Percentiles rank a stretch among this genome's conserved stretches.
phyloP scores from a whole-genome alignment of 1,140 invertebrate species.

The Diorhabda sublineata region DNA sequence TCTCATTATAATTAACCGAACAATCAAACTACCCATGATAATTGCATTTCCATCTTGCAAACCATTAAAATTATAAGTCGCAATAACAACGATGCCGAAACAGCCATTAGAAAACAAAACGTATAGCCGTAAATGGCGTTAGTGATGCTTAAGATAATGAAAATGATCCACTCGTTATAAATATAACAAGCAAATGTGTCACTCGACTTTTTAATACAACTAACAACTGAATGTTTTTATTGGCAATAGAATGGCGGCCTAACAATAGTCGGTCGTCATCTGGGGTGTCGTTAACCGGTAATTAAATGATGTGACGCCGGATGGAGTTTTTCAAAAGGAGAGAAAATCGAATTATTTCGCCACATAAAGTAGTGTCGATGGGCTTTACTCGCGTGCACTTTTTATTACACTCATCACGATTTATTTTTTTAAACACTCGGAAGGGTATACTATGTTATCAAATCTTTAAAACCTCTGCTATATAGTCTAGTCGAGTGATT shows the following conservation, averaged over 20 bases:
- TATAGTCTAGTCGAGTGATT: too few species aligned
- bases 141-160: constrained; percentile 6
- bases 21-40: too few species aligned
- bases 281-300: constrained; percentile 40
- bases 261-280: constrained; percentile 31
- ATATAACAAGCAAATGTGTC: constrained; percentile 11
- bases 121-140: neutral
- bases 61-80: neutral
- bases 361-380: constrained; percentile 13
- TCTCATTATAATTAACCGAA: too few species aligned
- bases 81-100: neutral
- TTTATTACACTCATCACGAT: neutral
- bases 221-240: constrained; percentile 38
- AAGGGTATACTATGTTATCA: too few species aligned
- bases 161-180: neutral
- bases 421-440: too few species aligned
- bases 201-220: constrained; percentile 28
- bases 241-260: constrained; percentile 34
- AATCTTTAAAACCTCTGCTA: too few species aligned
- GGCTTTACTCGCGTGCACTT: neutral
- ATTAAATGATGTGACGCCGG: constrained; percentile 39
- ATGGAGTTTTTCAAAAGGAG: constrained; percentile 31
- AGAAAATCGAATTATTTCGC: constrained; percentile 14
- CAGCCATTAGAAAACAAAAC: neutral
- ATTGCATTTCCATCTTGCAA: neutral